Percentiles rank a stretch among this genome's conserved stretches.
Evolutionary conservation across 2,797 vertebrate genomes (phyloP).

Genomic region (Stomatorhinus walkeri): DNA sequence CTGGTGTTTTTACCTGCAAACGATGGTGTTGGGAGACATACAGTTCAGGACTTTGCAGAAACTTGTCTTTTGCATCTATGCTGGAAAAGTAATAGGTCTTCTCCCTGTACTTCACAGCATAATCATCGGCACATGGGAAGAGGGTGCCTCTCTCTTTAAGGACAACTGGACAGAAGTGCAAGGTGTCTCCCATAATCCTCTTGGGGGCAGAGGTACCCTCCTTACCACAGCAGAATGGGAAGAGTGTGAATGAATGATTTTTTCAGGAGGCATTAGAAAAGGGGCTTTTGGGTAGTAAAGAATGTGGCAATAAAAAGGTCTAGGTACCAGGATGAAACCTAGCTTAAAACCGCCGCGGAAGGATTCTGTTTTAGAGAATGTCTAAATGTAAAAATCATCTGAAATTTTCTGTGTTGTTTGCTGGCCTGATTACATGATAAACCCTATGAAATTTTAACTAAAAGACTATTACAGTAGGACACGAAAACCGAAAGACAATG

Average conservation of each 20-base stretch:
- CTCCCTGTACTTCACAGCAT: constrained; percentile 76
- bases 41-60: constrained; percentile 69
- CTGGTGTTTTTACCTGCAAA: constrained; percentile 65
- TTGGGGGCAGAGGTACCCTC: constrained; percentile 53
- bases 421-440: neutral
- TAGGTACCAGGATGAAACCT: neutral
- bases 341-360: neutral
- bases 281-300: neutral
- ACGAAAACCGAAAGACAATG: neutral
- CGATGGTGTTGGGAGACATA: constrained; percentile 66
- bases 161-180: constrained; percentile 82
- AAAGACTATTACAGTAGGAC: neutral
- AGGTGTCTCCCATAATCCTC: constrained; percentile 75
- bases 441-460: neutral
- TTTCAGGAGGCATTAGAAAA: neutral
- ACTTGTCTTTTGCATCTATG: constrained; percentile 64
- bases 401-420: neutral
- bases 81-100: constrained; percentile 79
- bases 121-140: constrained; percentile 59
- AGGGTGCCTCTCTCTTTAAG: constrained; percentile 74
- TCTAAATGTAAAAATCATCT: neutral
- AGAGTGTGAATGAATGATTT: neutral
- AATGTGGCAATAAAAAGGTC: neutral
- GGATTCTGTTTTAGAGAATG: neutral
- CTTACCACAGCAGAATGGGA: constrained; percentile 43